Percentiles rank a stretch among this genome's conserved stretches.
These are phyloP conservation scores for Apodemus speciosus DNA, from an alignment of 2,113 vertebrate genomes.

Conservation along the genomic window DNA sequence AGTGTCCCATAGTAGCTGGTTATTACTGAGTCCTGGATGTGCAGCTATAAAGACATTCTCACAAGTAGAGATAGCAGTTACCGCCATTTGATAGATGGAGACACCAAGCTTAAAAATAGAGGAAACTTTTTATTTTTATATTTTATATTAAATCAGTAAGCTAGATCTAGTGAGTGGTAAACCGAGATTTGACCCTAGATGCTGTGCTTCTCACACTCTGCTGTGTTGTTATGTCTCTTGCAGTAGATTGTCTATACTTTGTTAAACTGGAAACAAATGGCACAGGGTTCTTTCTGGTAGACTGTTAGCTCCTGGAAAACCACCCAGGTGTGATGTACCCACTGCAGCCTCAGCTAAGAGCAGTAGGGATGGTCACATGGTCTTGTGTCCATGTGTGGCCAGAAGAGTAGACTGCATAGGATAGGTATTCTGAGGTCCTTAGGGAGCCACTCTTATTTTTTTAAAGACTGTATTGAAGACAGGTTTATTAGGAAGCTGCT, in stretches of 20 bases:
- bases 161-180: neutral
- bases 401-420: rapidly evolving
- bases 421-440: neutral
- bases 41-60: neutral
- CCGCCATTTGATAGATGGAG: neutral
- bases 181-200: neutral
- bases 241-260: neutral
- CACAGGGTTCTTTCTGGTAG: neutral
- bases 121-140: neutral
- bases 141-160: neutral
- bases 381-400: neutral
- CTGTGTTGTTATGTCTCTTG: neutral
- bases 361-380: rapidly evolving
- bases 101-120: neutral
- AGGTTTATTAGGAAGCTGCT: no score
- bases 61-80: neutral
- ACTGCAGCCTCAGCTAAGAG: neutral
- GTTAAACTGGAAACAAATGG: neutral
- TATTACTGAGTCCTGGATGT: neutral
- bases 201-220: neutral
- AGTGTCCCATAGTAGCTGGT: neutral
- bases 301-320: neutral
- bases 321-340: neutral
- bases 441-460: neutral
- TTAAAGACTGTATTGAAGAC: no score